phyloP scores from a whole-genome alignment of 2,888 invertebrate genomes.

The Harpalus rufipes region DNA sequence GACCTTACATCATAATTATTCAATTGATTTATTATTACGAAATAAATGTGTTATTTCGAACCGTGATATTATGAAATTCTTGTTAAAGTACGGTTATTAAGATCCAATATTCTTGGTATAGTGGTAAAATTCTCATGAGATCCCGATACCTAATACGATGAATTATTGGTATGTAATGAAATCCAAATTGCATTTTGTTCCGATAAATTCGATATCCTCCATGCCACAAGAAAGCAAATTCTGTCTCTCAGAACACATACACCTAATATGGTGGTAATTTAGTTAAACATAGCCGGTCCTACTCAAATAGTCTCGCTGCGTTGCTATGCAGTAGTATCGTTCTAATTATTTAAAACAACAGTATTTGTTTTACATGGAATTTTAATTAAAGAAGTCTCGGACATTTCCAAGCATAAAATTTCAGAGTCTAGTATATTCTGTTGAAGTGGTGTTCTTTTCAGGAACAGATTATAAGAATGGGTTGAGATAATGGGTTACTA shows the following conservation, averaged over 20 bases:
- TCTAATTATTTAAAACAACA: conserved; percentile 52
- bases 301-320: not conserved
- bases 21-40: no score
- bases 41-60: no score
- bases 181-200: conserved; percentile 10
- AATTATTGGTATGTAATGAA: conserved; percentile 38
- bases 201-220: conserved; percentile 15
- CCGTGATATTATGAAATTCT: conserved; percentile 20
- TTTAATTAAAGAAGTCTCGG: conserved; percentile 46
- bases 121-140: not conserved
- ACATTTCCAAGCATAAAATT: conserved; percentile 37
- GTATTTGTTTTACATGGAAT: conserved; percentile 47
- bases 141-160: conserved; percentile 6
- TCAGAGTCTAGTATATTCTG: conserved; percentile 15
- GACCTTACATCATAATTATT: no score
- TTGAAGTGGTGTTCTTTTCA: conserved; percentile 37
- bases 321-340: conserved; percentile 15
- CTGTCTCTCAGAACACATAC: conserved; percentile 1
- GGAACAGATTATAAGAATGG: conserved; percentile 46
- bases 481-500: conserved; percentile 43
- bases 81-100: not conserved
- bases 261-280: conserved; percentile 41
- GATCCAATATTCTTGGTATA: conserved; percentile 23
- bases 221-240: not conserved
- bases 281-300: conserved; percentile 28